phyloP scores from a whole-genome alignment of 1,140 invertebrate species.

The Solenopsis fugax region DNA sequence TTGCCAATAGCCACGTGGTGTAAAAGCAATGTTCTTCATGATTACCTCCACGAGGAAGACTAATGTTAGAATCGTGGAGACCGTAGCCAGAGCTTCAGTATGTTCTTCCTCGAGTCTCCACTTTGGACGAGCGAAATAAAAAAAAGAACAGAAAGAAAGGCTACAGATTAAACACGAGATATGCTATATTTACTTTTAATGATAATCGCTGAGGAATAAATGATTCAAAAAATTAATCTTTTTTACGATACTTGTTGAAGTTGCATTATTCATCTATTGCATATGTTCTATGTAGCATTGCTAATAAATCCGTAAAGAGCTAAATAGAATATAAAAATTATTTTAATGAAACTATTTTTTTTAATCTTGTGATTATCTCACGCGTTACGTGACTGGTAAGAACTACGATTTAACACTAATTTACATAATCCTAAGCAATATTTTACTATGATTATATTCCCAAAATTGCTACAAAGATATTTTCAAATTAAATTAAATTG shows the following conservation, averaged over 20 bases:
- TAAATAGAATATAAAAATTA: background rate
- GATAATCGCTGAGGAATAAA: slow-evolving; percentile 67
- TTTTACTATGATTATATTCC: background rate
- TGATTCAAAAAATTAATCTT: slow-evolving; percentile 70
- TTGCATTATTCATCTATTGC: background rate
- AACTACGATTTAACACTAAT: background rate
- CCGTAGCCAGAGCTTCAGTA: slow-evolving; percentile 93
- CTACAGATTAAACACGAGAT: slow-evolving; percentile 51
- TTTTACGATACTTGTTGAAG: background rate
- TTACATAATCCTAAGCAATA: background rate
- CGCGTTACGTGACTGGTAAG: background rate
- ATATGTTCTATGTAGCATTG: background rate
- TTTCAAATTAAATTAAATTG: background rate
- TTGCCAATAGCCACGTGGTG: slow-evolving; percentile 99
- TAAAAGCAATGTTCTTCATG: slow-evolving; percentile 99
- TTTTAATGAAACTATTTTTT: slow-evolving; percentile 1
- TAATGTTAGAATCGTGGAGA: slow-evolving; percentile 94
- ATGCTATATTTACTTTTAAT: slow-evolving; percentile 68
- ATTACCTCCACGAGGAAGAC: slow-evolving; percentile 97
- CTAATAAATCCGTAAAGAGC: slow-evolving; percentile 7
- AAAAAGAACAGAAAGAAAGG: slow-evolving; percentile 56
- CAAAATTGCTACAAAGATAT: too few relatives aligned
- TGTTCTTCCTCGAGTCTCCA: slow-evolving; percentile 93
- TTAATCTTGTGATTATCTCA: background rate
- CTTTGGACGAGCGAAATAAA: slow-evolving; percentile 84